Percentiles rank a stretch among this genome's conserved stretches.
Evolutionary conservation across 2,888 invertebrate species (phyloP).

Genomic region (Amphipoea oculea): DNA sequence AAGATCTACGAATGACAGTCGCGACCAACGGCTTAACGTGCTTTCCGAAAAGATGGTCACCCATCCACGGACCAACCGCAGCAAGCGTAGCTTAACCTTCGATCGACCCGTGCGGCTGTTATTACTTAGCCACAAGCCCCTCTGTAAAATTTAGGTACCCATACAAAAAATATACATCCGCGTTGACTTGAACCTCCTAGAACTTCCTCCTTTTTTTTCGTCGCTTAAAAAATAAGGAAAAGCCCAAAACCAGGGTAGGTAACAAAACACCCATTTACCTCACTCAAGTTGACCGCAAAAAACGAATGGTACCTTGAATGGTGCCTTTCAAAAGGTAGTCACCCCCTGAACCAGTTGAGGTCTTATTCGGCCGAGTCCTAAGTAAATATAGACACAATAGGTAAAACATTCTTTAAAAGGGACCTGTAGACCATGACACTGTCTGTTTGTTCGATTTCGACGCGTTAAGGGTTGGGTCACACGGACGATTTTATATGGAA

Average conservation of each 20-base stretch:
- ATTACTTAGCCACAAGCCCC: too few species aligned
- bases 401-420: constrained; percentile 55
- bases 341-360: constrained; percentile 35
- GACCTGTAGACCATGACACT: constrained; percentile 18
- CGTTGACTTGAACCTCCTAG: not conserved
- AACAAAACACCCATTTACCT: constrained; percentile 30
- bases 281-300: constrained; percentile 40
- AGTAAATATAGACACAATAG: constrained; percentile 64
- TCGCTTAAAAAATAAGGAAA: not conserved
- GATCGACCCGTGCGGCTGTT: too few species aligned
- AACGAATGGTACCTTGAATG: constrained; percentile 15
- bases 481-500: not conserved
- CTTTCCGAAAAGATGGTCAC: too few species aligned
- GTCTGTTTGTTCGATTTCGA: constrained; percentile 26
- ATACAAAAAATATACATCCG: not conserved
- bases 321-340: not conserved
- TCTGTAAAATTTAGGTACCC: not conserved
- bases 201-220: not conserved
- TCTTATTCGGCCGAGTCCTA: constrained; percentile 53
- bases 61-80: too few species aligned
- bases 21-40: too few species aligned
- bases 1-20: too few species aligned
- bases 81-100: too few species aligned
- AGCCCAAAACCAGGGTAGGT: not conserved
- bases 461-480: constrained; percentile 7